Conservation (phyloP, 2,797 vertebrate genomes). For the Fistularia tabacaria region DNA sequence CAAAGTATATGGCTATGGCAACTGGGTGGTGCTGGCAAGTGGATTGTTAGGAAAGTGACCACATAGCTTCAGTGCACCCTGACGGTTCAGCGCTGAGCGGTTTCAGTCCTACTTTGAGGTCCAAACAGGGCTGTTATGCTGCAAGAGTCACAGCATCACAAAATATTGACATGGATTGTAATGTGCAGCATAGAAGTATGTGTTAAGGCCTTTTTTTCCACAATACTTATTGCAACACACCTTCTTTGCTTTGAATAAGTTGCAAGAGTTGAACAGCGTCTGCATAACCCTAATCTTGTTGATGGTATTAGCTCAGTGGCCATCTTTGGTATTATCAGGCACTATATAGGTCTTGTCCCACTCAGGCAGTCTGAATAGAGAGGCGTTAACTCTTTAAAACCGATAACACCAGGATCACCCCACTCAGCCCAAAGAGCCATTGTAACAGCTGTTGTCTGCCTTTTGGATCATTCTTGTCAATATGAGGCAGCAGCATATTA, state of each 20-base stretch:
- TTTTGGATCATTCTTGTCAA: slow-evolving; percentile 1
- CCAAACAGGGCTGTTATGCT: not conserved
- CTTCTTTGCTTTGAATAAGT: slow-evolving; percentile 12
- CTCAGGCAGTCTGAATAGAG: slow-evolving; percentile 20
- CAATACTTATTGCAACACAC: too few relatives aligned
- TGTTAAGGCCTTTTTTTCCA: not conserved
- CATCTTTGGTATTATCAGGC: slow-evolving; percentile 46
- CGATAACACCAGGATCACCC: slow-evolving; percentile 2
- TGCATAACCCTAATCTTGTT: slow-evolving; percentile 43
- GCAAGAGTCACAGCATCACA: not conserved
- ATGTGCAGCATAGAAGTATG: not conserved
- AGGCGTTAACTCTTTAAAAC: slow-evolving; percentile 10
- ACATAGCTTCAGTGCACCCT: not conserved
- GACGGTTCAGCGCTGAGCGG: too few relatives aligned
- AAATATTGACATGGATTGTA: slow-evolving; percentile 4
- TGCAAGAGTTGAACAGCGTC: slow-evolving; percentile 33
- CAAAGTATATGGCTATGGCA: too few relatives aligned
- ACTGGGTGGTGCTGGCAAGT: too few relatives aligned
- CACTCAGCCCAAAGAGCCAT: slow-evolving; percentile 6
- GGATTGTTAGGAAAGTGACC: too few relatives aligned
- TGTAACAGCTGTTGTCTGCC: slow-evolving; percentile 34
- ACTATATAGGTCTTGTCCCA: slow-evolving; percentile 16
- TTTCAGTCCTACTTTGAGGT: too few relatives aligned
- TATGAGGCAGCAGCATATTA: not conserved
- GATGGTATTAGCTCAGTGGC: slow-evolving; percentile 51